Evolutionary conservation across 2,113 vertebrate species (phyloP).

Genomic region (Polypterus senegalus): DNA sequence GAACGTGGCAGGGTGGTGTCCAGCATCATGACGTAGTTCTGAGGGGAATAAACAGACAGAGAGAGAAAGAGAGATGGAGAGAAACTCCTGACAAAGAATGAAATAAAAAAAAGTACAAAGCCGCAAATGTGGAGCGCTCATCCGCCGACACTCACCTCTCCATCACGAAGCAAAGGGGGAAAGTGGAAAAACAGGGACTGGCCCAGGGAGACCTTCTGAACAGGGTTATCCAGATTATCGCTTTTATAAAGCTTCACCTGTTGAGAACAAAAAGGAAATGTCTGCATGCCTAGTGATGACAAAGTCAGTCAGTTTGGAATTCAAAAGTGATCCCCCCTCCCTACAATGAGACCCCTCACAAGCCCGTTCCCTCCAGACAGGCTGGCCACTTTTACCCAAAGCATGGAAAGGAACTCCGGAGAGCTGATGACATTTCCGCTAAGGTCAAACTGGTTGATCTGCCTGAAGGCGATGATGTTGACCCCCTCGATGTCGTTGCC

Average conservation of each 20-base stretch:
- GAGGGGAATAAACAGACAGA: slow-evolving; percentile 15
- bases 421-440: slow-evolving; percentile 88
- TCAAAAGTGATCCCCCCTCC: too few species aligned
- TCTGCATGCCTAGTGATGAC: not conserved
- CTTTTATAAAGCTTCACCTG: slow-evolving; percentile 93
- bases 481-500: slow-evolving; percentile 77
- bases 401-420: slow-evolving; percentile 75
- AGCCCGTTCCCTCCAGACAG: slow-evolving; percentile 1
- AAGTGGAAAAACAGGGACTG: slow-evolving; percentile 96
- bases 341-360: not conserved
- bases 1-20: slow-evolving; percentile 77
- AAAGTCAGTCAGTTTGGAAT: too few species aligned
- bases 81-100: not conserved
- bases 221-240: slow-evolving; percentile 88
- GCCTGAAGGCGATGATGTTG: slow-evolving; percentile 90
- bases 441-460: slow-evolving; percentile 93
- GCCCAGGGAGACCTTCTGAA: slow-evolving; percentile 82
- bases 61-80: not conserved
- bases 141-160: slow-evolving; percentile 58
- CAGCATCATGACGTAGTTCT: slow-evolving; percentile 83
- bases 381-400: slow-evolving; percentile 63
- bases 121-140: not conserved
- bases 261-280: not conserved
- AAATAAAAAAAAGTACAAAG: not conserved
- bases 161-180: slow-evolving; percentile 77